Base-by-base conservation (phyloP, 1,140 invertebrate genomes). In the Sminthurides bifidus region DNA sequence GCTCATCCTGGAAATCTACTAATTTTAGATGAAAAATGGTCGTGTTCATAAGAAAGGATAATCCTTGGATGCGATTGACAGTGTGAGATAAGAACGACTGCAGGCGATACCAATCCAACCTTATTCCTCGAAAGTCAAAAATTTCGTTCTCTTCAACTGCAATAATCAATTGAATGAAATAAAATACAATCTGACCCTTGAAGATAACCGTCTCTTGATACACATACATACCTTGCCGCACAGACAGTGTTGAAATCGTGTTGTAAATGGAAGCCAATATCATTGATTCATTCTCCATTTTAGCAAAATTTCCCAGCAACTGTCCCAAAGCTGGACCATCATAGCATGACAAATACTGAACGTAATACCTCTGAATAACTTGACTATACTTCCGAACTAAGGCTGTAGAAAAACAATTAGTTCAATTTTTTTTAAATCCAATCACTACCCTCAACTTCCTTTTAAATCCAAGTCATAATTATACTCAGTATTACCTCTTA, bases 1-100 rank as follows among this genome's bases (percentile, higher is more conserved):
- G 86, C 70, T 98, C 92, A 73, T 98, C 93, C n/a, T 98, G 74
- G 72, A 90, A 91, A 69, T 98, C 96, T 14, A 99, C 92, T 82
- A 98, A 92, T 72, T 93, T 93, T 0, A 94, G 92, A 69, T 98
- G 96, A 68, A 97, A 98, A 35, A 91, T 79, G 67, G 96, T 83
- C 12, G 89, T 93, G 70, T 99, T 97, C 71, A 99, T 81, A 54
- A 95, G 82, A 45, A 61, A 61, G 17, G 63, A 65, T 23, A 65
- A 41, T 46, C 59, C 63, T 52, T 65, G 63, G 48, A 59, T 59
- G 41, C 83, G 82, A 14, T 91, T 89, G 5, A 49, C 46, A n/a
- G 46, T 49, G 64, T 95, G 84, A 58, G 91, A 94, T 65, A 90
- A 86, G 68, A 92, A 95, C 1, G 92, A 87, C 75, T 97, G 95